Evolutionary conservation across 2,113 vertebrate species (phyloP), one percentile per base, ranked within the genome.

Genomic region (Tautogolabrus adspersus): DNA sequence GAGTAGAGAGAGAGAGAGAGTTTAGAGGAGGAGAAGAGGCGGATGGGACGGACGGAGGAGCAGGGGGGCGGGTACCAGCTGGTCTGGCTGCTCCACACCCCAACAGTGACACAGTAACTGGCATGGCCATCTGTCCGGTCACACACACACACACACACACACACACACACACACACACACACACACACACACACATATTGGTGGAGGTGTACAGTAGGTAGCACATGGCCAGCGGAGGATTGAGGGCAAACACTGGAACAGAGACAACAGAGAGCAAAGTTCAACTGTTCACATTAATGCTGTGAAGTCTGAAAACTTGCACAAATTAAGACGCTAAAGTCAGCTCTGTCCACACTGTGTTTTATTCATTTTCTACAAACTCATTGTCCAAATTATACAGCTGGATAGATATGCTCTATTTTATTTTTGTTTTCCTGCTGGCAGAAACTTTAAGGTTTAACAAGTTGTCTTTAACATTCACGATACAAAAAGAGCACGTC

Each of bases 101-200:
- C 91, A 82, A 89, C 90, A 90, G 78, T 80, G 89, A 75, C 72
- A 92, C 87, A 90, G 82, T 82, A 90, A 72, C 75, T 91, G 87
- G 89, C 79, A 84, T 83, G 86, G 83, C 93, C 94, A 88, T 93
- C 92, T 91, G 89, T 93, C 92, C 78, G 80, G 79, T 40, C 67
- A 34, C 49, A 21, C 66, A 64, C 40, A 40, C 75, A 70, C 61
- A 52, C 57, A 79, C 52, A 72, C 65, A 72, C 60, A 75, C 56
- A 60, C 66, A 57, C 66, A 62, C 57, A 62, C 65, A 66, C 59
- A 51, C 66, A 55, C 55, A 34, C 54, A 64, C 66, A 30, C 49
- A 21, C 66, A 64, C 47, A 63, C 73, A 79, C 81, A 58, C 58
- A 71, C 56, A 51, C 49, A 23, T 16, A 61, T 10, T 51, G 58